Evolutionary conservation across 1,140 invertebrate species (phyloP), one percentile per base, ranked within the genome.

Genomic region (Dendrolimus punctatus): DNA sequence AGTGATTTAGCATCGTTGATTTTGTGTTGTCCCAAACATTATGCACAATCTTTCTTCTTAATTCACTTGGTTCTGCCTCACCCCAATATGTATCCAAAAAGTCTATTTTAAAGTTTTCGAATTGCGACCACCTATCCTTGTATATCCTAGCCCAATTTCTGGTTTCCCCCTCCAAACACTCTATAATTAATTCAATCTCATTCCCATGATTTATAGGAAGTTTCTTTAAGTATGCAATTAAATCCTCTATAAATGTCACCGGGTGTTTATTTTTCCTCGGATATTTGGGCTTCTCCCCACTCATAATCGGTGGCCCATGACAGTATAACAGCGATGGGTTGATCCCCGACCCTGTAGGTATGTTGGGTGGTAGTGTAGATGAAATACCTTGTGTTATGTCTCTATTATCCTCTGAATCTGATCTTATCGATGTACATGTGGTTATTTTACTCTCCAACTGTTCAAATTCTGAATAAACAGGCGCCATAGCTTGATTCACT

Each of bases 11-110:
- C 41, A 42, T 42, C n/a, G 41, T 42, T 7, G 41, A 42, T n/a
- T 42, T 7, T 8, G 41, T 42, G 41, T n/a, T 42, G n/a, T 42
- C 41, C 41, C 41, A 42, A 42, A n/a, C n/a, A 42, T 42, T 42
- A n/a, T 42, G 41, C 6, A 42, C 41, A 42, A 42, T 42, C 6
- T 42, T 42, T 3, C 41, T 42, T 3, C 41, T 42, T n/a, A 42
- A 42, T n/a, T 42, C 41, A 42, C n/a, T 42, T 42, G 1, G 41
- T 4, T 42, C 41, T 8, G 41, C 41, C n/a, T 42, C 41, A 8
- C 41, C 41, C 41, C 41, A 42, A n/a, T 42, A 42, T 1, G 41
- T 42, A 42, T 42, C 41, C 4, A 42, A n/a, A 42, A 42, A 42
- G 41, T 42, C 41, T n/a, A 1, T 42, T 42, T 42, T 42, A n/a